Conservation (phyloP, 2,888 invertebrate species). For the Balanococcus diminutus region DNA sequence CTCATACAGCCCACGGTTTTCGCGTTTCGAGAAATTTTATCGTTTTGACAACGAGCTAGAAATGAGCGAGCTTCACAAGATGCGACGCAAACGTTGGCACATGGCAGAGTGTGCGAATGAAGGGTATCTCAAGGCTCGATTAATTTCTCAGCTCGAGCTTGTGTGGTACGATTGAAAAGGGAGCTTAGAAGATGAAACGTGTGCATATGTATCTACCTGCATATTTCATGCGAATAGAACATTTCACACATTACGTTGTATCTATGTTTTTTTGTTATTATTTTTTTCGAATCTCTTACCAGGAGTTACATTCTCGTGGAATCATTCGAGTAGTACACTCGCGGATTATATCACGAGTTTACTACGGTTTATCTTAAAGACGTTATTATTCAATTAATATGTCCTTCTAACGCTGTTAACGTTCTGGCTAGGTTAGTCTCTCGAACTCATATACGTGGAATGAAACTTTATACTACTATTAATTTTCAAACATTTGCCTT, state of each 20-base stretch:
- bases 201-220: too few species aligned
- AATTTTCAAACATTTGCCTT: not conserved
- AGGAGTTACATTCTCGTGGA: too few species aligned
- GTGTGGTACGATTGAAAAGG: too few species aligned
- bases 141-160: not conserved
- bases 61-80: not conserved
- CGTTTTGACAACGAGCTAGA: not conserved
- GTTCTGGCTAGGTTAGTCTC: not conserved
- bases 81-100: too few species aligned
- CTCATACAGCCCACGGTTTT: not conserved
- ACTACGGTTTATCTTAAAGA: not conserved
- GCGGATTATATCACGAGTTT: not conserved
- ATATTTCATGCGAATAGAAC: too few species aligned
- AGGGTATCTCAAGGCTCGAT: not conserved
- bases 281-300: too few species aligned
- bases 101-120: not conserved
- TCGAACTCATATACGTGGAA: too few species aligned
- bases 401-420: slow-evolving; percentile 18
- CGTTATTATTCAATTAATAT: slow-evolving; percentile 17
- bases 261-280: too few species aligned
- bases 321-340: not conserved
- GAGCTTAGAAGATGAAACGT: too few species aligned
- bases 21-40: not conserved
- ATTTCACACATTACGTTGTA: too few species aligned
- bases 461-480: too few species aligned